A percentile compares a stretch with the other conserved stretches of the same genome.
Conservation (phyloP, 2,888 invertebrate genomes). For the Leucophora obtusa region DNA sequence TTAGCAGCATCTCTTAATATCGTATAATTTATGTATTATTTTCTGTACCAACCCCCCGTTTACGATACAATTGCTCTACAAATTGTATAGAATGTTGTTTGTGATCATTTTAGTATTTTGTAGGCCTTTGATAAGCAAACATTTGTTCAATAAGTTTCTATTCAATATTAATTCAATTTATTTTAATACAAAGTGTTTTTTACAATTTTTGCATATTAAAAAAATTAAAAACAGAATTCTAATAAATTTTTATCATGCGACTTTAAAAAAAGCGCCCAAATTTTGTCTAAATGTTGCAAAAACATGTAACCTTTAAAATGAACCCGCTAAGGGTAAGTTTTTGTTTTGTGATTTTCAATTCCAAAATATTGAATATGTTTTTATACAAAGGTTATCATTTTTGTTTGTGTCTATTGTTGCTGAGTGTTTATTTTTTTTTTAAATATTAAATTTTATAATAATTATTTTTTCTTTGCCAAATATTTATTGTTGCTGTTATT, state of each 20-base stretch:
- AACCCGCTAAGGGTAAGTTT: constrained; percentile 66
- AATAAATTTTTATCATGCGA: constrained; percentile 29
- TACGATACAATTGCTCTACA: background rate
- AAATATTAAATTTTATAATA: background rate
- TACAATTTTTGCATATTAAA: background rate
- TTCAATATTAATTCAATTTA: constrained; percentile 4
- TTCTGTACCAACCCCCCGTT: background rate
- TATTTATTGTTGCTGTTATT: constrained; percentile 16
- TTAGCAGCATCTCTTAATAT: background rate
- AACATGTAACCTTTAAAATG: constrained; percentile 63
- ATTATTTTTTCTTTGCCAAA: constrained; percentile 43
- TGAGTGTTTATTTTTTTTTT: background rate
- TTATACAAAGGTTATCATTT: constrained; percentile 9
- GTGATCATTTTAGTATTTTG: background rate
- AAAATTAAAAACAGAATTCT: background rate
- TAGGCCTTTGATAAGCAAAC: background rate
- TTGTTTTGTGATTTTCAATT: background rate
- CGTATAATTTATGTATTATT: background rate
- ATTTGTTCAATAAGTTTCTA: background rate
- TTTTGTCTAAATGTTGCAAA: constrained; percentile 52
- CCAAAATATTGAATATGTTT: constrained; percentile 1
- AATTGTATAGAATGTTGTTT: background rate
- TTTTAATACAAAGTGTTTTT: constrained; percentile 21
- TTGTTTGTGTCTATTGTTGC: constrained; percentile 9
- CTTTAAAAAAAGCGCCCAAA: constrained; percentile 16